Evolutionary conservation across 2,113 vertebrate genomes (phyloP).

Genomic region (Xenus cinereus): DNA sequence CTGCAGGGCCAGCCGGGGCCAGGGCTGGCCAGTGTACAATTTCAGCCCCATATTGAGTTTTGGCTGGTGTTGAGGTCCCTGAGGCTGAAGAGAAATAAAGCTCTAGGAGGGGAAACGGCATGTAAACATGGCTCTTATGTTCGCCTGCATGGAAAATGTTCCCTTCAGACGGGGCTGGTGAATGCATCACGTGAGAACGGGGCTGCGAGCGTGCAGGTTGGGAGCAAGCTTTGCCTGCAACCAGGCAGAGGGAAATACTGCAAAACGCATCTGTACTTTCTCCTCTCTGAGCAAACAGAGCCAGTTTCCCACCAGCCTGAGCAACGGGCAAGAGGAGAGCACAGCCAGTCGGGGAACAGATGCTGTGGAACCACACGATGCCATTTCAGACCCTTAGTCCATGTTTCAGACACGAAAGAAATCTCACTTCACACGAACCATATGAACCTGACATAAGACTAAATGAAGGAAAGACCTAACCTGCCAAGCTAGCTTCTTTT

Average conservation of each 20-base stretch:
- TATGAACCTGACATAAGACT: background rate
- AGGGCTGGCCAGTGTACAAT: background rate
- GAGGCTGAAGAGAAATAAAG: slow-evolving; percentile 57
- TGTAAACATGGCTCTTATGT: background rate
- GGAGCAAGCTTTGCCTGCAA: background rate
- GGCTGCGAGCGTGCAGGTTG: background rate
- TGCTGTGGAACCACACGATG: rapidly evolving
- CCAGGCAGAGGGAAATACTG: background rate
- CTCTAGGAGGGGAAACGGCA: slow-evolving; percentile 16
- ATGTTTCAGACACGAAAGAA: background rate
- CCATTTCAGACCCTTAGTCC: background rate
- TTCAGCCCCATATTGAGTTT: slow-evolving; percentile 60
- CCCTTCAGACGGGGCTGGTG: background rate
- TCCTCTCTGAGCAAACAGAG: background rate
- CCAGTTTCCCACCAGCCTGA: background rate
- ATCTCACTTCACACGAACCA: background rate
- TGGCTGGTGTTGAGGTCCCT: slow-evolving; percentile 43
- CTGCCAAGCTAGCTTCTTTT: background rate
- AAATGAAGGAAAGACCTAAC: background rate
- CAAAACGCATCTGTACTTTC: background rate
- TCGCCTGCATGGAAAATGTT: slow-evolving; percentile 1
- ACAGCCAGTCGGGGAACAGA: background rate
- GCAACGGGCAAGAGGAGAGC: background rate
- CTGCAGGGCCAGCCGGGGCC: background rate
- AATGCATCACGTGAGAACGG: background rate